Percentiles rank a stretch among this genome's conserved stretches.
Conservation (phyloP, 1,140 invertebrate genomes). For the Chymomyza costata region DNA sequence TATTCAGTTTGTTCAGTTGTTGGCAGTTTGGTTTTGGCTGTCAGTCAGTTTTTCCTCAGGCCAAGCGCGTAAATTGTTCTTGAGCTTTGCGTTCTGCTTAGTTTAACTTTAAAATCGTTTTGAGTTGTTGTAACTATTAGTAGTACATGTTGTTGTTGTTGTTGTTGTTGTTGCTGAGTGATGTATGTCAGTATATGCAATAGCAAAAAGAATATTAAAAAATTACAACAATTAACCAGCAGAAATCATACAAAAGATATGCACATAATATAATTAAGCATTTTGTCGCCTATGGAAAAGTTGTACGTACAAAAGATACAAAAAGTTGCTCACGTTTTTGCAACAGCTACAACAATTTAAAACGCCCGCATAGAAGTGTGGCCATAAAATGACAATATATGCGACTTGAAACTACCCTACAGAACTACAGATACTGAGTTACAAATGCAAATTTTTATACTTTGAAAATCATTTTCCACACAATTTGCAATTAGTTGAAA, state of each 20-base stretch:
- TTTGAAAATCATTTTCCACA: constrained; percentile 65
- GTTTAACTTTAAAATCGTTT: constrained; percentile 41
- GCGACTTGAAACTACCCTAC: too few species aligned
- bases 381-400: constrained; percentile 56
- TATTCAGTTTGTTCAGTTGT: too few species aligned
- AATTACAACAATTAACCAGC: constrained; percentile 31
- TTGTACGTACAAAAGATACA: constrained; percentile 26
- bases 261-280: constrained; percentile 59
- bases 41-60: background rate
- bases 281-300: constrained; percentile 32
- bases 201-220: too few species aligned
- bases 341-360: constrained; percentile 37
- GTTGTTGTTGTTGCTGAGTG: constrained; percentile 42
- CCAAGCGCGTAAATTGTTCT: constrained; percentile 48
- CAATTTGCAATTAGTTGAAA: constrained; percentile 67
- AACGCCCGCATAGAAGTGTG: constrained; percentile 42
- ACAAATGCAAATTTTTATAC: constrained; percentile 51
- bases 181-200: constrained; percentile 62
- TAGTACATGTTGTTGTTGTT: constrained; percentile 21
- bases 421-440: constrained; percentile 25
- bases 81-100: constrained; percentile 63
- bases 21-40: constrained; percentile 1
- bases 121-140: constrained; percentile 17
- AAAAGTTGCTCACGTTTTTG: constrained; percentile 64
- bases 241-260: constrained; percentile 30